Evolutionary conservation across 2,113 vertebrate species (phyloP).

Genomic region (Heteronetta atricapilla): DNA sequence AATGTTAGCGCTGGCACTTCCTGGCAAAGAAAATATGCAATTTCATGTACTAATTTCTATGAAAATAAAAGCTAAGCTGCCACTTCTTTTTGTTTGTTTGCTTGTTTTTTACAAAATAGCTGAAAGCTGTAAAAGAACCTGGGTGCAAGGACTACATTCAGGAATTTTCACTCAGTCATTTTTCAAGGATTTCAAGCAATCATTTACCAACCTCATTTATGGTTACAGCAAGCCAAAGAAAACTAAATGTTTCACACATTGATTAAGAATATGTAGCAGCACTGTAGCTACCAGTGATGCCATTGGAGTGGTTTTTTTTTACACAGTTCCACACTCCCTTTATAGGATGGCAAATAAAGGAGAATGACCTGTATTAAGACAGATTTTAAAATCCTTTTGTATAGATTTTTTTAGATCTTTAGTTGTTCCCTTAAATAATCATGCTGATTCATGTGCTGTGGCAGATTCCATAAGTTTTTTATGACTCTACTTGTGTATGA

Average conservation of each 20-base stretch:
- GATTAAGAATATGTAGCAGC: not conserved
- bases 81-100: not conserved
- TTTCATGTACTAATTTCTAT: not conserved
- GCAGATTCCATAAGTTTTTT: not conserved
- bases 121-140: not conserved
- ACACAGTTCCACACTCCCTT: not conserved
- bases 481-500: not conserved
- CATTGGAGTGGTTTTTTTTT: not conserved
- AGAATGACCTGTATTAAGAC: not conserved
- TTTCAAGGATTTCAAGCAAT: not conserved
- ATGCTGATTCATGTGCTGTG: not conserved
- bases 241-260: not conserved
- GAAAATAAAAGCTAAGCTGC: not conserved
- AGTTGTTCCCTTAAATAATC: not conserved
- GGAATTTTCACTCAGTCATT: not conserved
- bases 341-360: not conserved
- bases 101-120: not conserved
- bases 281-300: not conserved
- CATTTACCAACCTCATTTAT: not conserved
- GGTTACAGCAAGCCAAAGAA: not conserved
- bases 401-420: not conserved
- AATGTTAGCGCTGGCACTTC: not conserved
- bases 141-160: not conserved
- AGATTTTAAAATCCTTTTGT: not conserved
- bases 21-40: not conserved